A percentile compares a stretch with the other conserved stretches of the same genome.
phyloP scores from a whole-genome alignment of 1,140 invertebrate species.

The Solenopsis fugax region DNA sequence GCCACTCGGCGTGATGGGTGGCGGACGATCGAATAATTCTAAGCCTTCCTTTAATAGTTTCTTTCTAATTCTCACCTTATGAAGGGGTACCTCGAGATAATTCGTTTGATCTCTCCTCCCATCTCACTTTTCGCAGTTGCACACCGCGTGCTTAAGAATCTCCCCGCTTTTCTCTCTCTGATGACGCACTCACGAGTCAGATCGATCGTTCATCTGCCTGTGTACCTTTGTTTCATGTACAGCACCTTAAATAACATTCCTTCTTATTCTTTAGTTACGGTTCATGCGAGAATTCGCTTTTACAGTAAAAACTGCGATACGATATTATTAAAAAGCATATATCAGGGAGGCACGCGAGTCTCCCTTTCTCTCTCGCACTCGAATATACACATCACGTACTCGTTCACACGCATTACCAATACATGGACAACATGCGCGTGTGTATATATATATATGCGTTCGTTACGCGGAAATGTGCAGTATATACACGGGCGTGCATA shows the following conservation, averaged over 20 bases:
- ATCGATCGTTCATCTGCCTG: slow-evolving; percentile 41
- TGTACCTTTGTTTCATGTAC: slow-evolving; percentile 38
- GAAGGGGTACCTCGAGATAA: background rate
- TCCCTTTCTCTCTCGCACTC: slow-evolving; percentile 48
- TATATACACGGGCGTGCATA: slow-evolving; percentile 46
- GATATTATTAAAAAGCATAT: slow-evolving; percentile 62
- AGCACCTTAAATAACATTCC: slow-evolving; percentile 71
- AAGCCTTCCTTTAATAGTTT: slow-evolving; percentile 20
- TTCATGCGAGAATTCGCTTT: slow-evolving; percentile 68
- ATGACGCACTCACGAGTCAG: slow-evolving; percentile 4
- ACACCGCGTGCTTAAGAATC: slow-evolving; percentile 28
- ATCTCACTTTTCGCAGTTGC: slow-evolving; percentile 18
- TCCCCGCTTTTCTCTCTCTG: background rate
- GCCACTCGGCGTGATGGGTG: slow-evolving; percentile 19
- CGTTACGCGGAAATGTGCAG: slow-evolving; percentile 19
- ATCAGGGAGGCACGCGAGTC: slow-evolving; percentile 49
- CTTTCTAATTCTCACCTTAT: slow-evolving; percentile 31
- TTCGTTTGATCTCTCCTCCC: slow-evolving; percentile 30
- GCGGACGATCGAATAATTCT: slow-evolving; percentile 59
- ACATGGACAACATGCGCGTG: slow-evolving; percentile 39
- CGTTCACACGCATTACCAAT: slow-evolving; percentile 55
- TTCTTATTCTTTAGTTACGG: slow-evolving; percentile 62
- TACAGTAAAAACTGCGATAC: slow-evolving; percentile 55
- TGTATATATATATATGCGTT: slow-evolving; percentile 30
- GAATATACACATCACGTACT: slow-evolving; percentile 54